These are phyloP conservation scores for Toxostoma redivivum DNA, from an alignment of 2,113 vertebrate species.

Conservation along the genomic window DNA sequence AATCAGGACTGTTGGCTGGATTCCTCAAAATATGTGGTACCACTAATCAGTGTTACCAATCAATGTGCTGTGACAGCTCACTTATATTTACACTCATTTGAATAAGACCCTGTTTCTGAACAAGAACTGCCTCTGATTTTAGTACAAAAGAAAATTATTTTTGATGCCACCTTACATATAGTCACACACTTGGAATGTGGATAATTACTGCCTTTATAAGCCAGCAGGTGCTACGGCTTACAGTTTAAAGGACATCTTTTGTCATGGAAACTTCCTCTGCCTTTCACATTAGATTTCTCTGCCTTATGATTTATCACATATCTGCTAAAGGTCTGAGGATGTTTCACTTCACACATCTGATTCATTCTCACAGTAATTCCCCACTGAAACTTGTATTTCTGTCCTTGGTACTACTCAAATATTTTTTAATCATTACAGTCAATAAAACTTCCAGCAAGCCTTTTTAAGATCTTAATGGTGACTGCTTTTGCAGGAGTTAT, in stretches of 20 bases:
- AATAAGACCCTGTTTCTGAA: not conserved
- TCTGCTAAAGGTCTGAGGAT: not conserved
- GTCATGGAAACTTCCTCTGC: not conserved
- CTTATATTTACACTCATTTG: not conserved
- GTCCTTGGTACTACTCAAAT: not conserved
- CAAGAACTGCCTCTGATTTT: not conserved
- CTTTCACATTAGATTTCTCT: not conserved
- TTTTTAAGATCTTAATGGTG: not conserved
- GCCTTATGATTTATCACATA: not conserved
- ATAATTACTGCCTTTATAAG: not conserved
- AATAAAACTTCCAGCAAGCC: not conserved
- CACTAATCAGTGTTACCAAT: not conserved
- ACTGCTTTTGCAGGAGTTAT: not conserved
- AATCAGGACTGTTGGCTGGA: not conserved
- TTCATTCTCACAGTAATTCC: not conserved
- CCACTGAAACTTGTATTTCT: not conserved
- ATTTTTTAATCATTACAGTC: not conserved
- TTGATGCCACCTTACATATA: not conserved
- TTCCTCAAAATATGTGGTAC: not conserved
- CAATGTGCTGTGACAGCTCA: not conserved
- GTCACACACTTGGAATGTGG: not conserved
- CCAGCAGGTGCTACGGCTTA: not conserved
- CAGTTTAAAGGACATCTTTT: not conserved
- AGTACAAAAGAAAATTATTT: not conserved
- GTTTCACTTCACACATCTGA: conserved; percentile 1